Conservation (phyloP, 2,888 invertebrate genomes). For the Rotaria sp. region DNA sequence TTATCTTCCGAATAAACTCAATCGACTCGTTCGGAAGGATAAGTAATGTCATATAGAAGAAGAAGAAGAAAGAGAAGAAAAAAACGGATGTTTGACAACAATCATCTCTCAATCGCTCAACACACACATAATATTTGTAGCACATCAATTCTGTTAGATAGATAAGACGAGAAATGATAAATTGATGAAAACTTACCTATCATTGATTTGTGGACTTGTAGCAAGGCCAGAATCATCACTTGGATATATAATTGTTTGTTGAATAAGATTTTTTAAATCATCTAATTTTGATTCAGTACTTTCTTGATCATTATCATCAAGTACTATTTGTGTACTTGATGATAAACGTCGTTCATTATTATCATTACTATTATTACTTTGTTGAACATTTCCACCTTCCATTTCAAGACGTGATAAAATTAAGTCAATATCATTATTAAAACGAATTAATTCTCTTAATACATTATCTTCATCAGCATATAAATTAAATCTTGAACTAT, state of each 20-base stretch:
- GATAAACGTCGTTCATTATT: background rate
- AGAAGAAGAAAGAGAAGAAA: background rate
- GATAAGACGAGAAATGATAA: slow-evolving; percentile 8
- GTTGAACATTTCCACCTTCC: background rate
- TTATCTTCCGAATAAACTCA: slow-evolving; percentile 1
- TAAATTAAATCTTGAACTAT: slow-evolving; percentile 28
- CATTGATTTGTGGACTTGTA: background rate
- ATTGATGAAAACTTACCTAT: slow-evolving; percentile 18
- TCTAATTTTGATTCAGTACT: background rate
- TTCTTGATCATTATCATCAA: slow-evolving; percentile 24
- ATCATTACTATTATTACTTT: background rate
- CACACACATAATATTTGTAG: background rate
- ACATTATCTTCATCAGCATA: slow-evolving; percentile 30
- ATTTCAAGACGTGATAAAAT: slow-evolving; percentile 29
- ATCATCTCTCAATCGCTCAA: slow-evolving; percentile 18
- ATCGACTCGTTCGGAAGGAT: slow-evolving; percentile 4
- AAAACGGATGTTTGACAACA: background rate
- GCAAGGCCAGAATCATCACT: slow-evolving; percentile 19
- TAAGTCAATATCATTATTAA: slow-evolving; percentile 28
- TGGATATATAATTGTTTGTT: background rate
- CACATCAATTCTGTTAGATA: background rate
- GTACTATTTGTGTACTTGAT: background rate
- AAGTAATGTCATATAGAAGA: background rate
- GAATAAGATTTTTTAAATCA: slow-evolving; percentile 15
- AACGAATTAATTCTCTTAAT: slow-evolving; percentile 24